Conservation (phyloP, 2,113 vertebrate genomes). For the Neodontobutis hainanensis region DNA sequence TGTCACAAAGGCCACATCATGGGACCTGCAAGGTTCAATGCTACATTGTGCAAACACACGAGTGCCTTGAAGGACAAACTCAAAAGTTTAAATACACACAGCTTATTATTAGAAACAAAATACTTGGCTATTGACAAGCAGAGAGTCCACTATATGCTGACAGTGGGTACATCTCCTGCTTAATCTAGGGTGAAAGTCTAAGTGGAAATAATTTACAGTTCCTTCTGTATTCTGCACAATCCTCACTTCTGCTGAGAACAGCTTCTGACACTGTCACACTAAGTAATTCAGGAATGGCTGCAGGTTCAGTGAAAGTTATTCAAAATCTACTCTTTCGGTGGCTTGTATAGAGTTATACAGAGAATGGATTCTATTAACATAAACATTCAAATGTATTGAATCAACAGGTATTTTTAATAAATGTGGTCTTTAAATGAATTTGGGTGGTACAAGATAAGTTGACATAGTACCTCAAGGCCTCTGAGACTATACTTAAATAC, state of each 20-base stretch:
- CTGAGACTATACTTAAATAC: too few species aligned
- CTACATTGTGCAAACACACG: not conserved
- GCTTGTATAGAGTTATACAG: not conserved
- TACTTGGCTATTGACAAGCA: too few species aligned
- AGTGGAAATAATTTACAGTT: conserved; percentile 12
- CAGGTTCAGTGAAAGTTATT: not conserved
- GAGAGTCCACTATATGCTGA: not conserved
- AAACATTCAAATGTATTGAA: too few species aligned
- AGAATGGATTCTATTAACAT: not conserved
- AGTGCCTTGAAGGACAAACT: not conserved
- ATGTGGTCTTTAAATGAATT: too few species aligned
- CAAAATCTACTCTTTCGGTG: not conserved
- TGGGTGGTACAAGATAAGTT: too few species aligned
- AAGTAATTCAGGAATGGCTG: conserved; percentile 4
- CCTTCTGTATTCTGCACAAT: not conserved
- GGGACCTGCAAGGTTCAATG: conserved; percentile 5
- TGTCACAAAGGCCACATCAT: conserved; percentile 29
- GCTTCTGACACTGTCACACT: not conserved
- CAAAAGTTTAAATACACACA: not conserved
- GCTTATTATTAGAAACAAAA: not conserved
- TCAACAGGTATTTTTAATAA: too few species aligned
- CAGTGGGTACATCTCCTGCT: too few species aligned
- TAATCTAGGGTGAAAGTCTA: conserved; percentile 2
- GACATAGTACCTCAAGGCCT: too few species aligned
- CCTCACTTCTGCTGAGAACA: conserved; percentile 4